Evolutionary conservation across 2,888 invertebrate species (phyloP).

Genomic region (Aradus depressus): DNA sequence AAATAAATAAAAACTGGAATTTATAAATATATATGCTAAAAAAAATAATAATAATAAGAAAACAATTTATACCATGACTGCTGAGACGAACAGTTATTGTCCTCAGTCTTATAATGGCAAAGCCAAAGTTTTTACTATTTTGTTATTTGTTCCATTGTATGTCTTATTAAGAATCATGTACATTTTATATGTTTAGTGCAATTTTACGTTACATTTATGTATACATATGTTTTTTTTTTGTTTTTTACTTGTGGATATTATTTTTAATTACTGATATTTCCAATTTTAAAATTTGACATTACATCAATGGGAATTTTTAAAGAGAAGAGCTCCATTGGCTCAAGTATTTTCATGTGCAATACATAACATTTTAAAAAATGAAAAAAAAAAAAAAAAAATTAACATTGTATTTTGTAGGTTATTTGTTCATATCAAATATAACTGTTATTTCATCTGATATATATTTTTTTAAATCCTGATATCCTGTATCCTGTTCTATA

Average conservation of each 20-base stretch:
- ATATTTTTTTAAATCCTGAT: no score
- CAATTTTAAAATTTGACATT: constrained; percentile 17
- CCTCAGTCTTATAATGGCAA: no score
- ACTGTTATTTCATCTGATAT: constrained; percentile 30
- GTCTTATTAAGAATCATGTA: constrained; percentile 17
- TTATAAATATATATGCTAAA: no score
- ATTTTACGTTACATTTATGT: constrained; percentile 10
- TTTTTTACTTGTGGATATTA: neutral
- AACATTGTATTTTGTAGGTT: constrained; percentile 29
- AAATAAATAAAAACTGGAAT: no score
- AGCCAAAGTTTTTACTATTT: constrained; percentile 28
- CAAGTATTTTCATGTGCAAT: constrained; percentile 28
- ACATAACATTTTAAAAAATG: constrained; percentile 20
- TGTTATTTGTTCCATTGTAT: constrained; percentile 25
- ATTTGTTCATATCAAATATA: constrained; percentile 31
- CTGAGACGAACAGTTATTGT: no score
- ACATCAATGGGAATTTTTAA: no score
- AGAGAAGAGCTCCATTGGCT: no score
- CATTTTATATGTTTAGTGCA: constrained; percentile 12
- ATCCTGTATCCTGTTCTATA: no score
- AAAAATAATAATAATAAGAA: no score
- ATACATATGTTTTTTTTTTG: neutral
- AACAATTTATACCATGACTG: no score
- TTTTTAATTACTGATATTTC: constrained; percentile 13
- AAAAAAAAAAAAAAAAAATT: constrained; percentile 22